These are phyloP conservation scores for Brachypodius melanocephalos DNA, from an alignment of 2,113 vertebrate species.

Conservation along the genomic window DNA sequence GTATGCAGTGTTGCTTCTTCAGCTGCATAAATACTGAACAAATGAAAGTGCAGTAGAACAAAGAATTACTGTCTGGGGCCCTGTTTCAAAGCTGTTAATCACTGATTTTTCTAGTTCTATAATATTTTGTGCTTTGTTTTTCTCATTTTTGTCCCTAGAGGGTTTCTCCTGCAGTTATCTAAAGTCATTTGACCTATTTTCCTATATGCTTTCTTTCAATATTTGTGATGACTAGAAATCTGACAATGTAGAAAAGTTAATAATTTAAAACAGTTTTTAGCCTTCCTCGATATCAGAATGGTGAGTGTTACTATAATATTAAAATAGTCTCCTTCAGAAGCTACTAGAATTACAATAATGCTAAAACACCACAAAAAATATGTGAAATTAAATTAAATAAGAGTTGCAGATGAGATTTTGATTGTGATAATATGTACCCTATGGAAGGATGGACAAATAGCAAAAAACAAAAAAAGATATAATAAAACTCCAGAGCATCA, in stretches of 20 bases:
- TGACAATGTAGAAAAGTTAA: neutral
- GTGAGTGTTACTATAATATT: neutral
- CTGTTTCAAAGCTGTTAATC: neutral
- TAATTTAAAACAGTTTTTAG: neutral
- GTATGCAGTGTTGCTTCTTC: neutral
- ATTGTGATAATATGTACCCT: neutral
- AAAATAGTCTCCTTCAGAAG: neutral
- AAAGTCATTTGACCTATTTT: constrained; percentile 18
- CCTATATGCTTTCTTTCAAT: neutral
- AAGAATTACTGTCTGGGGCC: neutral
- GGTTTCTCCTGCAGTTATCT: neutral
- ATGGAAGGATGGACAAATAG: neutral
- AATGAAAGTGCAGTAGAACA: neutral
- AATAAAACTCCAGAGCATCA: neutral
- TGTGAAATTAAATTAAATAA: neutral
- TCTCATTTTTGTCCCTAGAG: neutral
- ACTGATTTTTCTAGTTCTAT: neutral
- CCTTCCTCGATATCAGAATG: neutral
- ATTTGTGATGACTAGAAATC: neutral
- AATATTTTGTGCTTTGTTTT: neutral
- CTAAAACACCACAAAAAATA: neutral
- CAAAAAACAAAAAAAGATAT: neutral
- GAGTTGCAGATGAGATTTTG: neutral
- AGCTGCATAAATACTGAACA: neutral
- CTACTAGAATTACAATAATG: neutral